Base-by-base conservation (phyloP, 2,797 vertebrate species). In the Cuniculus paca region DNA sequence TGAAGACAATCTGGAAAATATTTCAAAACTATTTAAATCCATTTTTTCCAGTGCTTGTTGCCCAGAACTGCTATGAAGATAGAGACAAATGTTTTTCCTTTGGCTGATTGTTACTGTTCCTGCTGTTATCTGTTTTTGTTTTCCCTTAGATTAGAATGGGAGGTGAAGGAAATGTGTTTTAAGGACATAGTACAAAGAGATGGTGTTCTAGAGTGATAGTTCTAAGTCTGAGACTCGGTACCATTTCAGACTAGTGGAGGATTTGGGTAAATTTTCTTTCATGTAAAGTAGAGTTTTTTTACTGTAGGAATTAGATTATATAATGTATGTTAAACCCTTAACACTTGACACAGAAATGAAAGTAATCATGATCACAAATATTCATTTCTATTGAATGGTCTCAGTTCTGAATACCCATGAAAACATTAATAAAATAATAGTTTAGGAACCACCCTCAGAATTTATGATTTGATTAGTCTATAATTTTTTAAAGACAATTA, bases 391-490 rank as follows among this genome's bases (percentile, higher is more conserved):
- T 45, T 52, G 75, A 80, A 68, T 68, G 58, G 60, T 77, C 39
- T 74, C 11, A 63, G 45, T 42, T 83, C 70, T 90, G 72, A 94
- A 87, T 79, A 42, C 48, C 31, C 26, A 80, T 13, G 36, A 88
- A 24, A 89, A 42, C 45, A 93, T 81, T 90, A 95, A 75, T 63
- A 65, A 91, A 91, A 89, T 70, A 86, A 78, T 11, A 78, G 4
- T 81, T 34, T 4, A 82, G 74, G 58, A 89, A 60, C 6, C 16
- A 48, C 31, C 7, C 2, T 75, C 50, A 52, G 34, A 54, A 79
- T 61, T 95, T 92, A 42, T 87, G 42, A 92, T 72, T 94, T 79
- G 54, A 95, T 17, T 91, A n/a, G 20, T 60, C 28, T 63, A 8
- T 70, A n/a, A 74, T 45, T 48, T 79, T 88, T 84, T 6, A 63